Evolutionary conservation across 2,113 vertebrate species (phyloP).

Genomic region (Nipponia nippon): DNA sequence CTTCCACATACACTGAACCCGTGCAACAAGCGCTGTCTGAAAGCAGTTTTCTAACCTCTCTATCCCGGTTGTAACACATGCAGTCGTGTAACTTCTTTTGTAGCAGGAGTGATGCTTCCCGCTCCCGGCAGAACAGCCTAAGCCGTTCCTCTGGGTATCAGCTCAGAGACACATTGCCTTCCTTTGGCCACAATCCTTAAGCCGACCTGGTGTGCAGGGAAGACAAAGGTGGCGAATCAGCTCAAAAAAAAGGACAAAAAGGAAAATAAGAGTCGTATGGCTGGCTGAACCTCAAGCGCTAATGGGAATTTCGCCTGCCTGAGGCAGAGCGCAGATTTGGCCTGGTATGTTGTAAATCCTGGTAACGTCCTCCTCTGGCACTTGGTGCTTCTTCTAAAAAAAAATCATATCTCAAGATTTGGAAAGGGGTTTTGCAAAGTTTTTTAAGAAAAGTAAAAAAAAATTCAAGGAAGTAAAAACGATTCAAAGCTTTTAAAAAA

Average conservation of each 20-base stretch:
- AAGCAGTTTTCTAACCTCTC: background rate
- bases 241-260: background rate
- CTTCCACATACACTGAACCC: background rate
- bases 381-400: background rate
- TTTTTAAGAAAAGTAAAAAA: background rate
- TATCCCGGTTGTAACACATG: background rate
- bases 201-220: fast-evolving
- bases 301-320: background rate
- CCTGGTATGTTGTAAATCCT: background rate
- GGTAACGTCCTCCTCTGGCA: background rate
- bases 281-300: background rate
- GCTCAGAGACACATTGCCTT: background rate
- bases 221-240: background rate
- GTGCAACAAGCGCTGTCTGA: background rate
- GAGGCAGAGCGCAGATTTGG: background rate
- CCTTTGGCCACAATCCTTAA: background rate
- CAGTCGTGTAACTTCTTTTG: background rate
- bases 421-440: background rate
- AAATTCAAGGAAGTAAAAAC: background rate
- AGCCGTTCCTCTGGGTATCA: background rate
- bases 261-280: background rate
- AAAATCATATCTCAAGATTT: background rate
- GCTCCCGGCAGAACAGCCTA: background rate
- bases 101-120: background rate
- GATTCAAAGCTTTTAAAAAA: background rate